These are phyloP conservation scores for Anolis apletophallus DNA, from an alignment of 2,797 vertebrate genomes.

Conservation along the genomic window DNA sequence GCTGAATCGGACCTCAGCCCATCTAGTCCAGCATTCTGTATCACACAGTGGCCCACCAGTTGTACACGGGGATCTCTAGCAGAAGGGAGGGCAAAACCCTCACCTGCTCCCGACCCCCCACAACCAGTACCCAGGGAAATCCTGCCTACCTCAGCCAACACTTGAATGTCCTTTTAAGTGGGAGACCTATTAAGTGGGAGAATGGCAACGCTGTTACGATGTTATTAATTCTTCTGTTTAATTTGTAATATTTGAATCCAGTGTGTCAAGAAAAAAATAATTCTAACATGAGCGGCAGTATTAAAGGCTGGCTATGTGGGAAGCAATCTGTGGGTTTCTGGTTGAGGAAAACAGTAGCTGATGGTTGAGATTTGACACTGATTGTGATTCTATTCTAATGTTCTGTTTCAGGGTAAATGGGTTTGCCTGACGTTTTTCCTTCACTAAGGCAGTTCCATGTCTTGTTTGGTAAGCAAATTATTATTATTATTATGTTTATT, in stretches of 20 bases:
- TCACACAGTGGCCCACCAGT: too few species aligned
- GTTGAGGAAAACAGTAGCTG: background rate
- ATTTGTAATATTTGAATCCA: background rate
- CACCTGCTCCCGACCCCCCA: too few species aligned
- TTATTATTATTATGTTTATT: background rate
- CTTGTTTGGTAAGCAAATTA: conserved; percentile 92
- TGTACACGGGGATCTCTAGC: too few species aligned
- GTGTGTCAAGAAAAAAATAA: background rate
- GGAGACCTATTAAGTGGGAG: too few species aligned
- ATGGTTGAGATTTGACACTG: conserved; percentile 15
- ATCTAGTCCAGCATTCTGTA: too few species aligned
- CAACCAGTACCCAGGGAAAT: too few species aligned
- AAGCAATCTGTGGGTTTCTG: background rate
- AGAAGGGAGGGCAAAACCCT: too few species aligned
- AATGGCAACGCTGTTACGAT: background rate
- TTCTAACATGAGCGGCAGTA: background rate
- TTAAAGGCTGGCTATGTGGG: background rate
- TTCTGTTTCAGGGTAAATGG: conserved; percentile 81
- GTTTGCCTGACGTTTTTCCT: conserved; percentile 70
- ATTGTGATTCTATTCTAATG: conserved; percentile 45
- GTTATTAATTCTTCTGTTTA: background rate
- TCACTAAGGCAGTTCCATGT: conserved; percentile 90
- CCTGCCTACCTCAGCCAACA: too few species aligned
- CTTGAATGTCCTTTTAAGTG: too few species aligned
- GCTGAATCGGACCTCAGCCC: too few species aligned